A percentile compares a stretch with the other conserved stretches of the same genome.
These are phyloP conservation scores for Crocidura indochinensis DNA, from an alignment of 2,797 vertebrate genomes.

Conservation along the genomic window DNA sequence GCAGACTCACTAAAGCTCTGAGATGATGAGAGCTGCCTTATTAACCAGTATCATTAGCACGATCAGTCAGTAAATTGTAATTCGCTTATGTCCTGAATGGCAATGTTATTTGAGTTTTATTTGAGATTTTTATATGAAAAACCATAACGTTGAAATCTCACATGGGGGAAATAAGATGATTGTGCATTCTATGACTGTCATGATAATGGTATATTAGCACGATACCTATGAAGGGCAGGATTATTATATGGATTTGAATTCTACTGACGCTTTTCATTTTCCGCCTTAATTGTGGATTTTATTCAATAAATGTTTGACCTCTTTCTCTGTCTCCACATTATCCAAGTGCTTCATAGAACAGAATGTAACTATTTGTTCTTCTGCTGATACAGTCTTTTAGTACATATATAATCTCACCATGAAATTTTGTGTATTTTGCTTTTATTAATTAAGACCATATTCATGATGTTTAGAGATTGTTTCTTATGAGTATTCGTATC, in stretches of 20 bases:
- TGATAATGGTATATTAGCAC: slow-evolving; percentile 70
- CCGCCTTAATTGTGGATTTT: slow-evolving; percentile 26
- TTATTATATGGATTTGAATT: neutral
- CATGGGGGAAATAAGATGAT: slow-evolving; percentile 62
- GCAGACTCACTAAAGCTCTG: neutral
- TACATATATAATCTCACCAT: too few species aligned
- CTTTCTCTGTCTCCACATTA: neutral
- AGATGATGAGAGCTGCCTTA: neutral
- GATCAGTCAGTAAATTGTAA: slow-evolving; percentile 24
- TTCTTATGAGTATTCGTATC: neutral
- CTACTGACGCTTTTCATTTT: slow-evolving; percentile 43
- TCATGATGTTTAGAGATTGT: neutral
- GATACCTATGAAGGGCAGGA: slow-evolving; percentile 52
- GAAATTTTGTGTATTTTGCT: too few species aligned
- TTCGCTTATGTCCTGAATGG: slow-evolving; percentile 55
- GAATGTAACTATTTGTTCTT: neutral
- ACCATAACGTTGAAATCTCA: slow-evolving; percentile 46
- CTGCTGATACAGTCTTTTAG: too few species aligned
- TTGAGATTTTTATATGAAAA: slow-evolving; percentile 55
- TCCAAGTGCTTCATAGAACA: too few species aligned
- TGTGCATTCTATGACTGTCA: neutral
- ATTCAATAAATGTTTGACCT: neutral
- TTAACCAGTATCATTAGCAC: slow-evolving; percentile 30
- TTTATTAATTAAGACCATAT: too few species aligned
- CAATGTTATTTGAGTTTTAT: slow-evolving; percentile 60